Evolutionary conservation across 2,113 vertebrate species (phyloP).

Genomic region (Dascyllus trimaculatus): DNA sequence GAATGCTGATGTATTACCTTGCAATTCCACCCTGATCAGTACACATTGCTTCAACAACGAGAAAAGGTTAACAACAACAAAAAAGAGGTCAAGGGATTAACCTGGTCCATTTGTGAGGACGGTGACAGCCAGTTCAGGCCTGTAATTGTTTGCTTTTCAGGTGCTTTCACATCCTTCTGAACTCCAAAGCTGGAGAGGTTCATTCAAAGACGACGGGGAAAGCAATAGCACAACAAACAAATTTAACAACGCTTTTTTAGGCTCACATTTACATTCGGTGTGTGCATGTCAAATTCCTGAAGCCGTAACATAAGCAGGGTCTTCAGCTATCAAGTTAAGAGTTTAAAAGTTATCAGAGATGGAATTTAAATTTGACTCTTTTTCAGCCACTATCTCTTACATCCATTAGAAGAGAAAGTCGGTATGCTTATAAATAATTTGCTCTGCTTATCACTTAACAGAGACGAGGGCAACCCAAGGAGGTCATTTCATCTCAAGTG

Average conservation of each 20-base stretch:
- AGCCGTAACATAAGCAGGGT: not conserved
- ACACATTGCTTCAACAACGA: conserved; percentile 42
- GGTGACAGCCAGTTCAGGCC: conserved; percentile 21
- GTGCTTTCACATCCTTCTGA: not conserved
- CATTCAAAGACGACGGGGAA: not conserved
- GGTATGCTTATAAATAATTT: conserved; percentile 44
- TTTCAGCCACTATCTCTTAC: conserved; percentile 12
- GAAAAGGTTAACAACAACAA: conserved; percentile 42
- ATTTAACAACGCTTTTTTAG: not conserved
- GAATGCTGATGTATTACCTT: conserved; percentile 33
- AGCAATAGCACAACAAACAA: not conserved
- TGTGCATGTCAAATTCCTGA: conserved; percentile 1
- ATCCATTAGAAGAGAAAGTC: conserved; percentile 21
- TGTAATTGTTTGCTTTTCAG: conserved; percentile 8
- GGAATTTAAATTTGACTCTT: conserved; percentile 9
- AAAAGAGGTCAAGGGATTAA: conserved; percentile 48
- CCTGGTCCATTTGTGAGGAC: conserved; percentile 30
- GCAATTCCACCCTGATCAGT: conserved; percentile 16
- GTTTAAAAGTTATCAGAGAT: conserved; percentile 29
- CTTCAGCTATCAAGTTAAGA: not conserved
- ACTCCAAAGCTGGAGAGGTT: not conserved
- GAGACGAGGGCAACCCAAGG: conserved; percentile 18
- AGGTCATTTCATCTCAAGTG: conserved; percentile 46
- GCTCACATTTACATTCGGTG: conserved; percentile 12
- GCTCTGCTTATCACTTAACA: conserved; percentile 21